These are phyloP conservation scores for Schizopygopsis pylzovi DNA, from an alignment of 2,797 vertebrate genomes.

Conservation along the genomic window DNA sequence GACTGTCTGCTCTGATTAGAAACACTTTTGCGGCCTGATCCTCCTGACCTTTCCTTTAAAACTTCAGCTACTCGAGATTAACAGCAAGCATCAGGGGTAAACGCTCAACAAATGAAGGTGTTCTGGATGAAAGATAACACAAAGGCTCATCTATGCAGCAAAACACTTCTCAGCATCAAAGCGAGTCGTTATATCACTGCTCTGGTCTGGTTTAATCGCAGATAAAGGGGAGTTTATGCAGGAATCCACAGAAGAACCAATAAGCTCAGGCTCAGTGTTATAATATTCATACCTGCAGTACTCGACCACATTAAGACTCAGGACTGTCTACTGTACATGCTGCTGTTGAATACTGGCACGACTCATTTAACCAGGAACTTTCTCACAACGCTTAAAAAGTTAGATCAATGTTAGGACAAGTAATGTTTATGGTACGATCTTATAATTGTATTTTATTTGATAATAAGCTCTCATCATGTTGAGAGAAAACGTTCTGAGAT, in stretches of 20 bases:
- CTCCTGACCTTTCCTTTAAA: slow-evolving; percentile 77
- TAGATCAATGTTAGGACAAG: background rate
- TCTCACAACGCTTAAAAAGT: too few relatives aligned
- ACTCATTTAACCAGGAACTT: too few relatives aligned
- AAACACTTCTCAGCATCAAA: slow-evolving; percentile 34
- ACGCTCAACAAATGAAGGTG: slow-evolving; percentile 65
- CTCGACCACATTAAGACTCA: background rate
- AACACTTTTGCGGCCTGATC: slow-evolving; percentile 72
- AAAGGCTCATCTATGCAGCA: slow-evolving; percentile 62
- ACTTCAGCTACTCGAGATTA: slow-evolving; percentile 73
- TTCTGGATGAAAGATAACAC: slow-evolving; percentile 59
- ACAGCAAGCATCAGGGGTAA: slow-evolving; percentile 64
- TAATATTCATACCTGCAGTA: slow-evolving; percentile 1
- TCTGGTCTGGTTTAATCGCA: slow-evolving; percentile 25
- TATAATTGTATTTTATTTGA: background rate
- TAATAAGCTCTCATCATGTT: background rate
- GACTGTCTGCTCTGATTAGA: slow-evolving; percentile 79
- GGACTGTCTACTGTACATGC: background rate
- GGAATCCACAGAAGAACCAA: background rate
- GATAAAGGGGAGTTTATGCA: background rate
- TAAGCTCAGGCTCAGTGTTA: background rate
- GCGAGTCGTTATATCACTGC: slow-evolving; percentile 28
- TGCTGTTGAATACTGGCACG: background rate
- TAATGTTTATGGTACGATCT: background rate
- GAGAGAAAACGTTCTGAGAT: too few relatives aligned